Base-by-base conservation (phyloP, 1,140 invertebrate genomes). In the Portunus trituberculatus region DNA sequence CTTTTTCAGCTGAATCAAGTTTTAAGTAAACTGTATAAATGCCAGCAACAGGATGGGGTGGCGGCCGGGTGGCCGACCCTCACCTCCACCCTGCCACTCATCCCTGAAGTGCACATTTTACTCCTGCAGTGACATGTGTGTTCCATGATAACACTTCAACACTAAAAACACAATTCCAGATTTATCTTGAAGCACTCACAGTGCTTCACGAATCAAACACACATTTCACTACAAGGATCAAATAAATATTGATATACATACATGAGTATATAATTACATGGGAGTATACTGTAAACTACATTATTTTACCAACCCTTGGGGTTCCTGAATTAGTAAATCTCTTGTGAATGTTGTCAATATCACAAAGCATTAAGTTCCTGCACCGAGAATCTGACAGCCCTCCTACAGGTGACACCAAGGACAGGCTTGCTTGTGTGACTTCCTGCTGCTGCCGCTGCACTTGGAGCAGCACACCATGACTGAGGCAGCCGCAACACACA, bases 241-340 rank as follows among this genome's bases (percentile, higher is more conserved):
- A 87, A 87, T 87, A 87, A 25, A 87, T 87, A 87, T 32, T 20
- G 12, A 87, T 87, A 87, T 87, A 87, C 31, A 84, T 84, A 84
- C 25, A 82, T 82, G 32, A 25, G 31, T 84, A 28, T 84, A 84
- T 84, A 84, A 88, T 88, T 32, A 88, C 28, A 39, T 39, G 8
- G n/a, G 31, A 39, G 25, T 89, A 48, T 46, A 89, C 25, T 89
- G 88, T 89, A 48, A 46, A 8, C 45, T 48, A 89, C 20, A 4
- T 89, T 89, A 59, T 25, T 91, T 91, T 59, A 91, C 89, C 89
- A 91, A 52, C 89, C 89, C 89, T 59, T 28, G 14, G 89, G 46
- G 89, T 91, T 59, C 46, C n/a, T 91, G 3, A 31, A 10, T n/a
- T 45, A 48, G 28, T 8, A 10, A 67, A 28, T 59, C 48, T 45